phyloP scores from a whole-genome alignment of 2,113 vertebrate genomes.

The Zootoca vivipara region DNA sequence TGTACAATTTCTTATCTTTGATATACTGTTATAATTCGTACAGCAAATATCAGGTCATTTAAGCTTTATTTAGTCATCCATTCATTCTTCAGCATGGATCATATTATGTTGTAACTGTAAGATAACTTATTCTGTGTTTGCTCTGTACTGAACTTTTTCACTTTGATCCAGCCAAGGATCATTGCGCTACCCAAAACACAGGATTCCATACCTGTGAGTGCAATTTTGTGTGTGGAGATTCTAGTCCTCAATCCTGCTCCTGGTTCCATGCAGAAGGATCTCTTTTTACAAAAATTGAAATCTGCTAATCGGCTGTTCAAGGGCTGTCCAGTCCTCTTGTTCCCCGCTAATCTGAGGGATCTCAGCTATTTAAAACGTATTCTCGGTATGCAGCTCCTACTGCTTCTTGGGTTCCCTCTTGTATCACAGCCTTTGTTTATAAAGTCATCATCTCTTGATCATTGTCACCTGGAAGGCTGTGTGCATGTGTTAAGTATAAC shows the following conservation, averaged over 20 bases:
- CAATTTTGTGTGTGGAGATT: neutral
- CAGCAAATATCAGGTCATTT: neutral
- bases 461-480: neutral
- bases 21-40: neutral
- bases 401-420: neutral
- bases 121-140: neutral
- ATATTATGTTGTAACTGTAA: neutral
- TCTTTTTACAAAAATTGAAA: neutral
- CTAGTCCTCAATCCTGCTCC: neutral
- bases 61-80: no score
- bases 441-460: neutral
- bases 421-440: neutral
- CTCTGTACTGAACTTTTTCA: neutral
- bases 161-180: neutral
- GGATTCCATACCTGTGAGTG: neutral
- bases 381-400: neutral
- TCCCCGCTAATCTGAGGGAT: neutral
- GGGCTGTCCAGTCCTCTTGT: neutral
- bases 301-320: neutral
- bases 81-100: neutral
- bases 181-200: neutral
- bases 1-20: neutral
- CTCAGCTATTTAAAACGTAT: neutral
- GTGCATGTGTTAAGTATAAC: neutral
- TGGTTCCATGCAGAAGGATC: neutral